These are phyloP conservation scores for Malthinus flaveolus DNA, from an alignment of 2,888 invertebrate species.

Conservation along the genomic window DNA sequence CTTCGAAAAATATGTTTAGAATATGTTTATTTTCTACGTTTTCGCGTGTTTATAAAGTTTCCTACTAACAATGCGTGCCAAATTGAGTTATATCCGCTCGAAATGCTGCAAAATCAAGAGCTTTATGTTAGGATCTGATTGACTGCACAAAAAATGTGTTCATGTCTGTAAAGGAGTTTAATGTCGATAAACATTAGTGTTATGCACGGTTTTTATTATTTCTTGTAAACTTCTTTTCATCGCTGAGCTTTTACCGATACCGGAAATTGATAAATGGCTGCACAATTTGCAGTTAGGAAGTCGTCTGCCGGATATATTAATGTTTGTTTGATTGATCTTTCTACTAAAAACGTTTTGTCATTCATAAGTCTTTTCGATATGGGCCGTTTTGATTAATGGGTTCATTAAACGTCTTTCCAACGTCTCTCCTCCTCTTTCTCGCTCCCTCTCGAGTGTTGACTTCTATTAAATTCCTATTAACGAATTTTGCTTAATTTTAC, in stretches of 20 bases:
- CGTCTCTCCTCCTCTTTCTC: neutral
- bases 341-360: conserved; percentile 28
- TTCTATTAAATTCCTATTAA: conserved; percentile 22
- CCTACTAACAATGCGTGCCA: conserved; percentile 30
- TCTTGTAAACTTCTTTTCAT: conserved; percentile 18
- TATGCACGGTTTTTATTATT: conserved; percentile 20
- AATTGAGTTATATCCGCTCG: conserved; percentile 33
- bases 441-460: neutral
- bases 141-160: conserved; percentile 27
- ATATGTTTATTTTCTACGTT: conserved; percentile 28
- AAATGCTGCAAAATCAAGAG: conserved; percentile 30
- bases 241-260: conserved; percentile 24
- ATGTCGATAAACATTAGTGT: conserved; percentile 29
- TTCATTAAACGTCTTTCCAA: conserved; percentile 29
- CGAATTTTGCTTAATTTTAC: conserved; percentile 9
- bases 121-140: conserved; percentile 30
- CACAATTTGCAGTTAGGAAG: conserved; percentile 39
- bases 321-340: conserved; percentile 38
- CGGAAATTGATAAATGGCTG: conserved; percentile 36
- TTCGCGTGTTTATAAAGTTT: conserved; percentile 30
- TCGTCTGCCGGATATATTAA: conserved; percentile 38
- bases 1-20: conserved; percentile 20
- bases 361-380: conserved; percentile 30
- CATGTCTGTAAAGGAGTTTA: conserved; percentile 20
- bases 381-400: conserved; percentile 38